Percentiles rank a stretch among this genome's conserved stretches.
Conservation (phyloP, 2,888 invertebrate genomes). For the Nowickia ferox region DNA sequence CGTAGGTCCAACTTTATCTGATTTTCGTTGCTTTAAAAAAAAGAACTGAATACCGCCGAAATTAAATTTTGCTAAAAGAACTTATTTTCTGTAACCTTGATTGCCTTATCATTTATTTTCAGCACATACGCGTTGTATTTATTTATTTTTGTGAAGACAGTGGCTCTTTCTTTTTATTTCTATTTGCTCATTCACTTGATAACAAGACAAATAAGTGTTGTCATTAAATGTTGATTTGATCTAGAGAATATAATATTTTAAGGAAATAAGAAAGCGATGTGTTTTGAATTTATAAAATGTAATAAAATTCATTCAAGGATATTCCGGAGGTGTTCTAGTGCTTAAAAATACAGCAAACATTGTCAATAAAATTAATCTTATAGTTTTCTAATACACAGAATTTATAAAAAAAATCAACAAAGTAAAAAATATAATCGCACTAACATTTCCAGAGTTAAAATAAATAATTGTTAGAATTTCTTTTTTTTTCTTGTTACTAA, state of each 20-base stretch:
- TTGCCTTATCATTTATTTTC: no score
- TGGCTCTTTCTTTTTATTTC: no score
- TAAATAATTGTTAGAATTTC: no score
- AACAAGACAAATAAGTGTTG: constrained; percentile 20
- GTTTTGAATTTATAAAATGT: background rate
- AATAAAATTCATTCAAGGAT: background rate
- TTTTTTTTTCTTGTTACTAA: no score
- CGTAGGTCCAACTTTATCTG: no score
- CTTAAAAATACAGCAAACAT: background rate
- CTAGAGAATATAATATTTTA: background rate
- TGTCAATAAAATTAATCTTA: background rate
- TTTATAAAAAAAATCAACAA: background rate
- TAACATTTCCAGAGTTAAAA: no score
- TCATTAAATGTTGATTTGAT: background rate
- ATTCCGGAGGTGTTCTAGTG: background rate
- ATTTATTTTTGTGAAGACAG: no score
- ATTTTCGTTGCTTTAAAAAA: no score
- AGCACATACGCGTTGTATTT: no score
- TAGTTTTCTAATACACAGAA: background rate
- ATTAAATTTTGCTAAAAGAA: no score
- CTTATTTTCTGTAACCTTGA: no score
- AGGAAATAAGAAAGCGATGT: background rate
- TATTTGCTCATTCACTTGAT: background rate
- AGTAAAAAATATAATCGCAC: background rate
- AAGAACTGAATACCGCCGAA: no score